Base-by-base conservation (phyloP, 1,140 invertebrate genomes). In the Drosophila punjabiensis region DNA sequence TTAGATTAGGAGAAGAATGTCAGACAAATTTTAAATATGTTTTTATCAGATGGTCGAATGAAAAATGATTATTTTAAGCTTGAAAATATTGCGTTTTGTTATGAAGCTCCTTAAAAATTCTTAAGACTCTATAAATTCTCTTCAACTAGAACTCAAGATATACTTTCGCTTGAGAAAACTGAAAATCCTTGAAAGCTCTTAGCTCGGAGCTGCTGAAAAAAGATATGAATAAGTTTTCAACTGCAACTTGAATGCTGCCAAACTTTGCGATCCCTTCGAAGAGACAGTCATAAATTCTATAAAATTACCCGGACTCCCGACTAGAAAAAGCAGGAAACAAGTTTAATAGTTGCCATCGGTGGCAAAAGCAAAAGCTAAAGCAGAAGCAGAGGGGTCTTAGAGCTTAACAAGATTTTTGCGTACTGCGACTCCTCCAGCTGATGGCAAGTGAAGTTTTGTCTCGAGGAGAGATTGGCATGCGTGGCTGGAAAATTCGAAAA, bases 241-340 rank as follows among this genome's bases (percentile, higher is more conserved):
- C 58, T 61, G 41, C 37, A 78, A 78, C 65, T 69, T 50, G 50
- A 35, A 47, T 74, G 37, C 18, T 63, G 43, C 41, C 53, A 85
- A 86, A 73, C 50, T 83, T 85, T 82, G 81, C 62, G 84, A 87
- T 87, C 84, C 84, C 85, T 84, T 53, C 78, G 60, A 76, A 80
- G 76, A 89, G 81, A 78, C 71, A 69, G 76, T 81, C 81, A 89
- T 89, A 89, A 89, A 89, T 90, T 89, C 86, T 82, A 82, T 85
- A 66, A 90, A 90, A 89, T 88, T 75, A 39, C 33, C 33, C 20
- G 33, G 55, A 24, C 55, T 67, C 78, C 75, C n/a, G 13, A 37
- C 48, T 52, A 11, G 64, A 73, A 82, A 80, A 70, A 80, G 66
- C 74, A 85, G 75, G 86, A 90, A 89, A 85, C 86, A 89, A 90